Evolutionary conservation across 1,140 invertebrate genomes (phyloP), one percentile per base, ranked within the genome.

Genomic region (Drosophila pandora): DNA sequence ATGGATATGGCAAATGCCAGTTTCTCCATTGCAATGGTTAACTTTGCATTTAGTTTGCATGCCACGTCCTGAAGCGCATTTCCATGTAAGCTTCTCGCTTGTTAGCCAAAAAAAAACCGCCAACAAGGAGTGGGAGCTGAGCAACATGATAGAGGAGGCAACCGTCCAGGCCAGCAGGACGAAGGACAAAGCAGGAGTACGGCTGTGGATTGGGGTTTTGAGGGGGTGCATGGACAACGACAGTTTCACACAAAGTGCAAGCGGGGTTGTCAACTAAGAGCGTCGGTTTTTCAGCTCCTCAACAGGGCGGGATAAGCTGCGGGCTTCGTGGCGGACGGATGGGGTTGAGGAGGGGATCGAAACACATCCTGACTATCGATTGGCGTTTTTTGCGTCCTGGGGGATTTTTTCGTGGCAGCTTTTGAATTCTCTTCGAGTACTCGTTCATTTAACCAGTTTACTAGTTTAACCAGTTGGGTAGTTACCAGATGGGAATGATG

Each of bases 21-120:
- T 70, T 60, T 57, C 61, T 73, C 53, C 67, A 62, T 67, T 60
- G 68, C 62, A 62, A 54, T 58, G 62, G 57, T 79, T 54, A 85
- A 78, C 78, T 85, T 85, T 85, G 82, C 78, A 87, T 88, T 82
- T 87, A 68, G 83, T 72, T 88, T 87, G 83, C 82, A 87, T 81
- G 72, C 83, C 83, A 87, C 82, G 82, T 82, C 53, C 83, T 82
- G 70, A 59, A 87, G 82, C 83, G 82, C 74, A 88, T 76, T 88
- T 87, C 79, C 83, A 83, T 88, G 83, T 88, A 76, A 70, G 79
- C 80, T 70, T 34, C 70, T 61, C 79, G 78, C 71, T 88, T 87
- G 83, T 83, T 87, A 87, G 76, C 71, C 59, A 56, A 75, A 57
- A 75, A 57, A 67, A 41, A 78, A 82, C 60, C 64, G 63, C 63